Evolutionary conservation across 2,797 vertebrate genomes (phyloP).

Genomic region (Chaenodraco wilsoni): DNA sequence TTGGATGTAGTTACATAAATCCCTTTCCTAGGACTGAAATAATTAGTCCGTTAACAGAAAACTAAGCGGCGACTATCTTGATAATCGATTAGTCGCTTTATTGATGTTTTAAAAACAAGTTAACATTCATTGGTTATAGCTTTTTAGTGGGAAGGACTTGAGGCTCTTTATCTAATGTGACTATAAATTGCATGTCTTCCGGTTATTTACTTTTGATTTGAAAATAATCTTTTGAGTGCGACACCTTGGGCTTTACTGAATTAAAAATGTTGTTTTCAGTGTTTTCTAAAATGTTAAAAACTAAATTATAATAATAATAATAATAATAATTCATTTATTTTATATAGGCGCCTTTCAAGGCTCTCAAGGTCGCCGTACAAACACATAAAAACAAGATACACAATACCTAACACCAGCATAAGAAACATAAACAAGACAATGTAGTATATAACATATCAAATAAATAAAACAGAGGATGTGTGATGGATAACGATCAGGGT

Average conservation of each 20-base stretch:
- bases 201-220: not conserved
- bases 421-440: too few relatives aligned
- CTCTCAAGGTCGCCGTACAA: too few relatives aligned
- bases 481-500: too few relatives aligned
- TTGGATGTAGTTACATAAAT: not conserved
- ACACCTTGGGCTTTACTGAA: not conserved
- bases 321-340: too few relatives aligned
- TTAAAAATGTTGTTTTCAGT: not conserved
- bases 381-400: too few relatives aligned
- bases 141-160: not conserved
- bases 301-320: too few relatives aligned
- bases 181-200: not conserved
- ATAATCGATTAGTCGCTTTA: not conserved
- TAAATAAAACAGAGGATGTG: too few relatives aligned
- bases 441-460: too few relatives aligned
- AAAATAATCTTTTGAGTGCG: not conserved
- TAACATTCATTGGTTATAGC: not conserved
- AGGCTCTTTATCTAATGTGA: not conserved
- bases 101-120: not conserved
- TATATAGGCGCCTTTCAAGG: too few relatives aligned
- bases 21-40: not conserved
- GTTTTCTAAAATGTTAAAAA: too few relatives aligned
- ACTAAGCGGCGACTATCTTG: not conserved
- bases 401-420: too few relatives aligned
- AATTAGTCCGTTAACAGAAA: not conserved